These are phyloP conservation scores for Drosophila monieri DNA, from an alignment of 2,888 invertebrate genomes.

Conservation along the genomic window DNA sequence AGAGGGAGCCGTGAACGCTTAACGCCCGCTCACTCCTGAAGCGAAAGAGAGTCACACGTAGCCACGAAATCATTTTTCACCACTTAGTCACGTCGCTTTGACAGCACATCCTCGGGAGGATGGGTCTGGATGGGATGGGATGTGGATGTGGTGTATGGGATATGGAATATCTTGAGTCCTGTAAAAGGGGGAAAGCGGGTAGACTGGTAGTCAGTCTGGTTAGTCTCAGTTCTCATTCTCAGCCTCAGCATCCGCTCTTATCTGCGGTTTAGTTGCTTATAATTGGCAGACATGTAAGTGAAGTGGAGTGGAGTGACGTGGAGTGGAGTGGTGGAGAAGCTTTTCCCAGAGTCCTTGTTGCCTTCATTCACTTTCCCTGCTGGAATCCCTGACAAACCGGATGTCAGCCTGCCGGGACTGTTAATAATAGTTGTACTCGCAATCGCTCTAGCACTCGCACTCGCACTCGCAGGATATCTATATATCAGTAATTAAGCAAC, in stretches of 20 bases:
- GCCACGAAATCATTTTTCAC: slow-evolving; percentile 78
- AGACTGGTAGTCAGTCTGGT: slow-evolving; percentile 27
- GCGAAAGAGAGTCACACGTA: slow-evolving; percentile 70
- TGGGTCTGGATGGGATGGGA: slow-evolving; percentile 2
- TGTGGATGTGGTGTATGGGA: slow-evolving; percentile 1
- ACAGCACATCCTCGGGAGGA: slow-evolving; percentile 58
- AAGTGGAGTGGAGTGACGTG: slow-evolving; percentile 8
- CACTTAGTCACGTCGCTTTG: slow-evolving; percentile 77
- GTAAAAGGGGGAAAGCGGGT: neutral
- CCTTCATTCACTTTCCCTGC: slow-evolving; percentile 5
- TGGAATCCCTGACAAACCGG: slow-evolving; percentile 27
- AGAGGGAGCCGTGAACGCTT: slow-evolving; percentile 53
- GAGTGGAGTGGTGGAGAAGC: slow-evolving; percentile 22
- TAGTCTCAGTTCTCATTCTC: slow-evolving; percentile 12
- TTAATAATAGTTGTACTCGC: slow-evolving; percentile 32
- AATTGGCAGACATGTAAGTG: slow-evolving; percentile 75
- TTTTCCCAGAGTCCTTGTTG: slow-evolving; percentile 53
- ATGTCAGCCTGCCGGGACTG: slow-evolving; percentile 42
- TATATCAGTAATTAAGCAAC: slow-evolving; percentile 46
- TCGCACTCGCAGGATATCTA: slow-evolving; percentile 37
- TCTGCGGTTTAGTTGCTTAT: slow-evolving; percentile 76
- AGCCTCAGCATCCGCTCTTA: slow-evolving; percentile 69
- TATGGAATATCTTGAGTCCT: slow-evolving; percentile 7
- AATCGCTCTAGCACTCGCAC: neutral
- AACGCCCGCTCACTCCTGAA: slow-evolving; percentile 55